Evolutionary conservation across 2,888 invertebrate genomes (phyloP), one percentile per base, ranked within the genome.

Genomic region (Clanis bilineata): DNA sequence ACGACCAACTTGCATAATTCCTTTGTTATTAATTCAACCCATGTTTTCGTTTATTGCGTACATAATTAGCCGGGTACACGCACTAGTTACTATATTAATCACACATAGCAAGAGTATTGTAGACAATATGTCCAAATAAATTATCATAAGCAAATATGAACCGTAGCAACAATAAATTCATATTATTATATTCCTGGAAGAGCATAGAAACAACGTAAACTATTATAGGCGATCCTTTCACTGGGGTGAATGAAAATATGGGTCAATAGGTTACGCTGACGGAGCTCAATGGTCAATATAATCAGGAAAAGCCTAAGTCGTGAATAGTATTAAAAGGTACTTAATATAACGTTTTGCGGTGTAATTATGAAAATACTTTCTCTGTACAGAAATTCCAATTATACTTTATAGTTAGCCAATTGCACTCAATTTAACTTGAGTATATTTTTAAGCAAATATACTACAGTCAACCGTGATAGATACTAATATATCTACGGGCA

Each of bases 21-120:
- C 72, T 76, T 74, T 74, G 70, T 74, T 74, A 74, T 73, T 69
- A 71, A 79, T 74, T 74, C 75, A 68, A 73, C 73, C 51, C 32
- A 51, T 51, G 51, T 51, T 32, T 51, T 51, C 71, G 73, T 69
- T 77, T 73, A 70, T 69, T 75, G 73, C 70, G 68, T 69, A 65
- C 66, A 70, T 76, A 77, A 77, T 76, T 74, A 70, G 66, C 69
- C 62, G 64, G 69, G 67, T 69, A 67, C 75, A 75, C 67, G 75
- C 74, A 69, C 63, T 65, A 62, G 60, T 71, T 67, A 63, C 60
- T 56, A 60, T 54, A 60, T 25, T 51, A 51, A 51, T 51, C 32
- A 51, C 10, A 47, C 47, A 28, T 18, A 28, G 15, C 18, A 9
- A 51, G 28, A 28, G 51, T 32, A 28, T 28, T 10, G 32, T 9